Percentiles rank a stretch among this genome's conserved stretches.
phyloP scores from a whole-genome alignment of 1,140 invertebrate species.

The Pseudoatta argentina region DNA sequence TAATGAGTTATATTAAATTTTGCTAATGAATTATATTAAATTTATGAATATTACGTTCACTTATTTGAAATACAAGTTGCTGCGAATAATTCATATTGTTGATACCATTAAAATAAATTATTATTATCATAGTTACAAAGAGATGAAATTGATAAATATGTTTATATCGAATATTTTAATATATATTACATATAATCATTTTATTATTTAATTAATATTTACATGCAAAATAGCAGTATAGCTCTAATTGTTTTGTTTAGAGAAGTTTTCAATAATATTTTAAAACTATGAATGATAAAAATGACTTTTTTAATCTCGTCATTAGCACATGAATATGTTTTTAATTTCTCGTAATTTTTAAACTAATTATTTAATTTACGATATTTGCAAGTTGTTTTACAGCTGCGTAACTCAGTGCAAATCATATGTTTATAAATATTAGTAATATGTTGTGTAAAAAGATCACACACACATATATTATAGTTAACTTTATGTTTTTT shows the following conservation, averaged over 20 bases:
- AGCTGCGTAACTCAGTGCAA: not conserved
- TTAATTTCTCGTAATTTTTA: not conserved
- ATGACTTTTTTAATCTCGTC: not conserved
- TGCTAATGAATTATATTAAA: not conserved
- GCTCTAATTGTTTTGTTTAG: not conserved
- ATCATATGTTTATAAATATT: not conserved
- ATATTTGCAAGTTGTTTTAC: not conserved
- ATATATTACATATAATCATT: not conserved
- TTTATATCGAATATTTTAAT: not conserved
- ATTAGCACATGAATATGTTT: not conserved
- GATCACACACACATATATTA: not conserved
- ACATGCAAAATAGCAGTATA: not conserved
- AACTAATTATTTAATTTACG: not conserved
- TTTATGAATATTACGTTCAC: no score
- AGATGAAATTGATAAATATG: not conserved
- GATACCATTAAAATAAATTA: not conserved
- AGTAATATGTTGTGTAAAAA: not conserved
- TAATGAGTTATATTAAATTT: not conserved
- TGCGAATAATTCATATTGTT: no score
- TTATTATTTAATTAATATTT: constrained; percentile 1
- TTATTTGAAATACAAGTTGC: no score
- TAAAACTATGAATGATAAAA: no score
- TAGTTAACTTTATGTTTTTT: not conserved
- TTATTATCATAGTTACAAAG: not conserved
- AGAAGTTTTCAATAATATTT: not conserved